Conservation (phyloP, 2,888 invertebrate species). For the Ecdyonurus torrentis region DNA sequence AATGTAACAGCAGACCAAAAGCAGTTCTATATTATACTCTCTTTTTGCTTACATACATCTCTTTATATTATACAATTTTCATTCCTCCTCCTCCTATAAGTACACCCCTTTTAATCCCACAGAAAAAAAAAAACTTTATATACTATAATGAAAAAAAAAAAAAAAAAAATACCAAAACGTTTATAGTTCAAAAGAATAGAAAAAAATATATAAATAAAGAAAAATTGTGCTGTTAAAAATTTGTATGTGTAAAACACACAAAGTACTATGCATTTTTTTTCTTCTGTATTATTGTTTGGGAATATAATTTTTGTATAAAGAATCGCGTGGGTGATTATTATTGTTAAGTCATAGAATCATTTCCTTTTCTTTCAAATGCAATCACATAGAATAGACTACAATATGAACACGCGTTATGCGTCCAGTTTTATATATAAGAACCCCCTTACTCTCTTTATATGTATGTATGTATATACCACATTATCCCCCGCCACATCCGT, state of each 20-base stretch:
- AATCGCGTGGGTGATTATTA: not conserved
- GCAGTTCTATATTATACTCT: not conserved
- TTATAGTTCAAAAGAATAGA: not conserved
- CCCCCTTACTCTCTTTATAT: not conserved
- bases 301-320: too few relatives aligned
- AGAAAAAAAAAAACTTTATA: too few relatives aligned
- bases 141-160: not conserved
- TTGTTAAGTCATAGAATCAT: not conserved
- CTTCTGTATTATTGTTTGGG: too few relatives aligned
- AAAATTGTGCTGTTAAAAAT: not conserved
- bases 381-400: not conserved
- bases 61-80: not conserved
- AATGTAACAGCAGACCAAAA: too few relatives aligned
- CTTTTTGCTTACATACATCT: not conserved
- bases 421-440: not conserved
- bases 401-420: not conserved
- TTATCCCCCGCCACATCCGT: too few relatives aligned
- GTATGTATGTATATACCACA: not conserved
- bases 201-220: not conserved
- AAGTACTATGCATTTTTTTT: too few relatives aligned
- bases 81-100: not conserved
- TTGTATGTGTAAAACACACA: too few relatives aligned
- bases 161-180: not conserved
- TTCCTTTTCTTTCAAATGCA: not conserved
- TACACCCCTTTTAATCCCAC: not conserved